Base-by-base conservation (phyloP, 92 coral and sea anemone genomes). In the Scolanthus callimorphus region DNA sequence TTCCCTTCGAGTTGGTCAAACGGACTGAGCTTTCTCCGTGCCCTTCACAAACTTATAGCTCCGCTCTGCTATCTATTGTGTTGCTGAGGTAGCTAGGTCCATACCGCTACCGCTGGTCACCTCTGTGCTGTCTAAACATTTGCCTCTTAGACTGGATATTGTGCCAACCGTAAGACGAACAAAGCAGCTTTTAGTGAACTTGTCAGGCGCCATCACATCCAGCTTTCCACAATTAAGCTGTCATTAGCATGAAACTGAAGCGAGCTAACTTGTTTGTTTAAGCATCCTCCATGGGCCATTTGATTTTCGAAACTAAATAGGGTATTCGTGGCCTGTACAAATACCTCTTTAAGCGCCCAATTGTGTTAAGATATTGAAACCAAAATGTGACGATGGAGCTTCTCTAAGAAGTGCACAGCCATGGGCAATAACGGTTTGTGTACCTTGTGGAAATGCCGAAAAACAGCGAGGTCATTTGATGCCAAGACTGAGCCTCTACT, bases 161-260 rank as follows among this genome's bases (percentile, higher is more conserved):
- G 86, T 76, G 66, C 77, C 21, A 78, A 77, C 53, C 71, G 65
- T 72, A 73, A 59, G 77, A 59, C 57, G 77, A 78, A 87, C 95
- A 87, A 87, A 82, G 65, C 90, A 65, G 82, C 86, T 82, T 87
- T 87, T 77, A 87, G 85, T 85, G 83, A 46, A 80, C 82, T 68
- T 83, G 95, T 87, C 95, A 87, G 59, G 41, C 61, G 60, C 60
- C 95, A 67, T 87, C 90, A 82, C 49, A 71, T 55, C 68, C 37
- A 47, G 83, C 70, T 63, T 69, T 65, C 61, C 71, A 65, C 72
- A 83, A 83, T 87, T 82, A 87, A 78, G 65, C 60, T 49, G 39
- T 82, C 86, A 87, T 87, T 78, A 87, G 90, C 90, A 73, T 87
- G 95, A 87, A 87, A 87, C 88, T 83, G 82, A 86, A 72, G 76